A percentile compares a stretch with the other conserved stretches of the same genome.
Conservation (phyloP, 2,888 invertebrate species). For the Drosophila subquinaria region DNA sequence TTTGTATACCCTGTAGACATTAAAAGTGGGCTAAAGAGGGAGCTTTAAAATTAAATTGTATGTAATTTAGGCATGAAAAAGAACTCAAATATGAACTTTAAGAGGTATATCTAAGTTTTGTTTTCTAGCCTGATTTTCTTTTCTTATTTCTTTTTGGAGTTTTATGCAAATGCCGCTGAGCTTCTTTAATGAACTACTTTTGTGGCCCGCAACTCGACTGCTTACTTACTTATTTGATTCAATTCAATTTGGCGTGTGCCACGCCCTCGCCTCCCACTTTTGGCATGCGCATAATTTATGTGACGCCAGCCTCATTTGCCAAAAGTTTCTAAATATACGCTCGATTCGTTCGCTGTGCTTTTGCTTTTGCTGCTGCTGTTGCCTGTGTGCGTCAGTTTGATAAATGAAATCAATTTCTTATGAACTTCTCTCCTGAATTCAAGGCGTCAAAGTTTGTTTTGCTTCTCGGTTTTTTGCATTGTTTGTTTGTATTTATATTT, state of each 20-base stretch:
- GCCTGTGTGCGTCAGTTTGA: conserved; percentile 67
- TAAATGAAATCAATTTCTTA: conserved; percentile 80
- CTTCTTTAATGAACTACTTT: conserved; percentile 74
- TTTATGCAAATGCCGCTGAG: conserved; percentile 68
- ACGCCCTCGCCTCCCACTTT: conserved; percentile 21
- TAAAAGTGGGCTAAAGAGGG: not conserved
- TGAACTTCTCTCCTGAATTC: conserved; percentile 42
- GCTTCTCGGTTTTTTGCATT: conserved; percentile 18
- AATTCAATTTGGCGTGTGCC: conserved; percentile 74
- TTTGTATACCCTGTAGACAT: conserved; percentile 19
- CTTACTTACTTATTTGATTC: conserved; percentile 54
- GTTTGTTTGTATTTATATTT: conserved; percentile 21
- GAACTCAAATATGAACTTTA: not conserved
- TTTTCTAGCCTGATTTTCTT: conserved; percentile 4
- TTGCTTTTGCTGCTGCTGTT: conserved; percentile 19
- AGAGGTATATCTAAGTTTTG: not conserved
- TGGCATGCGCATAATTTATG: conserved; percentile 59
- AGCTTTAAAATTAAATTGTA: not conserved
- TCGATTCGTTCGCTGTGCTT: conserved; percentile 47
- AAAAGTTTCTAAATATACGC: conserved; percentile 60
- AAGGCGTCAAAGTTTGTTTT: conserved; percentile 65
- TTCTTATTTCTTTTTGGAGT: conserved; percentile 2
- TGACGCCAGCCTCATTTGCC: conserved; percentile 66
- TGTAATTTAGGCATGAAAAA: not conserved
- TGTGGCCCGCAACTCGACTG: conserved; percentile 32